Evolutionary conservation across 2,888 invertebrate species (phyloP).

Genomic region (Dasypolia templi): DNA sequence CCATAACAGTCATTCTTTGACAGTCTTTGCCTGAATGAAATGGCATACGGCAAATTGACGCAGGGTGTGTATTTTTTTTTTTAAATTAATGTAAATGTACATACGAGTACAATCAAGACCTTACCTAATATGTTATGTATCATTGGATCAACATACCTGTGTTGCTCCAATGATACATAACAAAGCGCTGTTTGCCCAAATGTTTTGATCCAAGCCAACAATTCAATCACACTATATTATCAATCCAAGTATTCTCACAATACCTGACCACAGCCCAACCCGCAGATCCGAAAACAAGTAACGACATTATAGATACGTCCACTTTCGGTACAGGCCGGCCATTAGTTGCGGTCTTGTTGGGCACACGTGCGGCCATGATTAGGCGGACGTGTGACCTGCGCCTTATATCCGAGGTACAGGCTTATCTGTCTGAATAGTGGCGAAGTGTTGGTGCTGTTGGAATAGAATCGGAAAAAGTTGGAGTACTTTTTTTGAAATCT

Average conservation of each 20-base stretch:
- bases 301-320: constrained; percentile 51
- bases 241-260: constrained; percentile 12
- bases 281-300: constrained; percentile 40
- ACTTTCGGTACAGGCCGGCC: constrained; percentile 49
- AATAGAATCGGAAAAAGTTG: background rate
- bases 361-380: constrained; percentile 60
- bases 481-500: background rate
- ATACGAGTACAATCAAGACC: too few species aligned
- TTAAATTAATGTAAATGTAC: too few species aligned
- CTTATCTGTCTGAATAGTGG: constrained; percentile 46
- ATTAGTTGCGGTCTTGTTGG: constrained; percentile 71
- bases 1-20: too few species aligned
- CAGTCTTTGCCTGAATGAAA: too few species aligned
- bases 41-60: too few species aligned
- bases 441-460: constrained; percentile 3
- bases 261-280: constrained; percentile 9
- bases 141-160: too few species aligned
- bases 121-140: too few species aligned
- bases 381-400: constrained; percentile 55
- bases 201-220: background rate
- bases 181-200: background rate
- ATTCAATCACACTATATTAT: constrained; percentile 27
- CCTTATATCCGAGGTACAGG: constrained; percentile 48
- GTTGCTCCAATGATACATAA: too few species aligned
- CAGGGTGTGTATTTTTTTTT: too few species aligned